Base-by-base conservation (phyloP, 2,113 vertebrate genomes). In the Sander lucioperca region DNA sequence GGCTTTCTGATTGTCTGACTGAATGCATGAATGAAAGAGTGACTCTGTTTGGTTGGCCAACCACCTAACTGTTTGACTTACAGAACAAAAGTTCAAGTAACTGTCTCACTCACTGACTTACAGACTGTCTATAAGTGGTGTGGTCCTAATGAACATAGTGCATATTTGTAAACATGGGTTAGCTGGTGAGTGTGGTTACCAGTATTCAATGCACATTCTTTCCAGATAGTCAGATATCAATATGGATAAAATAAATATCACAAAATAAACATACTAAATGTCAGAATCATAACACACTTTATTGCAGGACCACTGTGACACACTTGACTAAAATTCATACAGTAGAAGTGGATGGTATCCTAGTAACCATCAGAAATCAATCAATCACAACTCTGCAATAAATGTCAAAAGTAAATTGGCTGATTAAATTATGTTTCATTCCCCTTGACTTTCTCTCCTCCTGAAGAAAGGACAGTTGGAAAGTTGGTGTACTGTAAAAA, bases 21-120 rank as follows among this genome's bases (percentile, higher is more conserved):
- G 63, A 85, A 66, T 74, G 61, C 36, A 66, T 84, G 80, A 83
- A 67, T 84, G 80, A 84, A 81, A 73, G 75, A 83, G 57, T 81
- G 82, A 82, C 76, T 63, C 64, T 43, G 74, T 74, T 79, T 58
- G 63, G 56, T 58, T 58, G 59, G 33, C 50, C 56, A 50, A 48
- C 36, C 54, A 68, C 33, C 58, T 61, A 70, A 64, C 58, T 54
- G 27, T 81, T 64, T 62, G 51, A 82, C 71, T 51, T 62, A 30
- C 3, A 65, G 51, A 76, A 19, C 47, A 73, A 78, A 51, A 65
- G 79, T 78, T 84, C 51, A 83, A 83, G 62, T 33, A 51, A 69
- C 43, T 59, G 47, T 50, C 79, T 83, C 23, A 45, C 53, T 47
- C 18, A 27, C 16, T 61, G 36, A 63, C 53, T 64, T 73, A 68